These are phyloP conservation scores for Gallinago stenura DNA, from an alignment of 2,797 vertebrate genomes.

Conservation along the genomic window DNA sequence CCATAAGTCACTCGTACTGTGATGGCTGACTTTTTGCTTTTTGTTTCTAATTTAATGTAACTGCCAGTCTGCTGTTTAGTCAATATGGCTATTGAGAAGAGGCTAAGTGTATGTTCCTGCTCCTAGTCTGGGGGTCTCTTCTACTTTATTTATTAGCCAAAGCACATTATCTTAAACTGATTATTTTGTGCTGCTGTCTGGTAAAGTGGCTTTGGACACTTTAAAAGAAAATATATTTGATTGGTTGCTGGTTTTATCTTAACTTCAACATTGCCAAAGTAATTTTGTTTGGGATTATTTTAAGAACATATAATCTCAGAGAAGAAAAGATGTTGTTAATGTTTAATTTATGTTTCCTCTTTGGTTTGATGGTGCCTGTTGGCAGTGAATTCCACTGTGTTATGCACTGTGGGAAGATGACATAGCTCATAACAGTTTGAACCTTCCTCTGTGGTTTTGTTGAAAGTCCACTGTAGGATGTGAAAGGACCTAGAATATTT, in stretches of 20 bases:
- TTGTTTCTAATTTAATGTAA: background rate
- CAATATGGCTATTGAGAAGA: background rate
- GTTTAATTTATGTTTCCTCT: constrained; percentile 1
- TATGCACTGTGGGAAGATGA: background rate
- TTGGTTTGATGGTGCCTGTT: background rate
- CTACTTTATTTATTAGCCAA: background rate
- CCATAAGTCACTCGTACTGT: background rate
- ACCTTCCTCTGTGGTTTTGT: background rate
- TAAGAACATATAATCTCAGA: background rate
- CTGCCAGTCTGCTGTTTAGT: background rate
- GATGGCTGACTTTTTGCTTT: background rate
- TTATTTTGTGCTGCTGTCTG: background rate
- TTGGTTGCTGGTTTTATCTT: background rate
- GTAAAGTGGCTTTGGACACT: background rate
- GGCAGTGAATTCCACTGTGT: background rate
- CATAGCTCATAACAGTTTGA: background rate
- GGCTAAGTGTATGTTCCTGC: background rate
- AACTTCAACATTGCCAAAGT: background rate
- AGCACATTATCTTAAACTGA: background rate
- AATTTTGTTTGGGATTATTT: background rate
- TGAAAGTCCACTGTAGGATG: background rate
- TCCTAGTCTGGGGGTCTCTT: background rate
- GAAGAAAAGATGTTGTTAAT: background rate
- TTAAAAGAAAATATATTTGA: background rate
- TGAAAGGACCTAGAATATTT: background rate